A percentile compares a stretch with the other conserved stretches of the same genome.
Conservation (phyloP, 35 echinoderm and acorn worm species). For the Amphiura filiformis region DNA sequence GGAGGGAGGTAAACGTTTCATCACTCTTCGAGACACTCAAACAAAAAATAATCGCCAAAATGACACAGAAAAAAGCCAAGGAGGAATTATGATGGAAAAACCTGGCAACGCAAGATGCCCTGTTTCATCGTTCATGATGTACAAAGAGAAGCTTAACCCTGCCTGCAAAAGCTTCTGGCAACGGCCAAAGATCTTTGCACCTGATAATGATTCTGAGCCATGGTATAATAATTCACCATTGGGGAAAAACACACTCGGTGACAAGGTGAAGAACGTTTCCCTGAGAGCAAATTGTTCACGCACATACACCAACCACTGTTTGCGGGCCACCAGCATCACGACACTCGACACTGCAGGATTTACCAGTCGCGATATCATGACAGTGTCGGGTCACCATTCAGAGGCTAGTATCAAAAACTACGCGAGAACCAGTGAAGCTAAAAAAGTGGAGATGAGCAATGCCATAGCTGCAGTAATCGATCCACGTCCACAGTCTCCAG, state of each 20-base stretch:
- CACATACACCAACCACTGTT: slow-evolving; percentile 52
- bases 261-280: slow-evolving; percentile 53
- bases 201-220: neutral
- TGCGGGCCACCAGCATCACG: slow-evolving; percentile 38
- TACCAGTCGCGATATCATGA: slow-evolving; percentile 35
- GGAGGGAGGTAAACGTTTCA: neutral
- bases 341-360: slow-evolving; percentile 41
- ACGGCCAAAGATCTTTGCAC: slow-evolving; percentile 26
- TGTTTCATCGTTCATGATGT: slow-evolving; percentile 2
- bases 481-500: neutral
- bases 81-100: slow-evolving; percentile 41
- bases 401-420: slow-evolving; percentile 54
- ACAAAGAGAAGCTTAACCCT: slow-evolving; percentile 22
- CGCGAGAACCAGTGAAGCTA: slow-evolving; percentile 21
- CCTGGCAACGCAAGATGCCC: slow-evolving; percentile 17
- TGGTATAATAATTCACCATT: slow-evolving; percentile 12
- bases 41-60: slow-evolving; percentile 42
- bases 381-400: slow-evolving; percentile 44
- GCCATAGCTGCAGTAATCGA: neutral
- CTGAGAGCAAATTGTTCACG: slow-evolving; percentile 24
- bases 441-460: slow-evolving; percentile 32
- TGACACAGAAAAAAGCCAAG: slow-evolving; percentile 14
- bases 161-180: slow-evolving; percentile 33
- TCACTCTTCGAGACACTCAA: slow-evolving; percentile 9
- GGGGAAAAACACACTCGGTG: slow-evolving; percentile 28